Evolutionary conservation across 2,113 vertebrate species (phyloP), one percentile per base, ranked within the genome.

Genomic region (Eurystomus gularis): DNA sequence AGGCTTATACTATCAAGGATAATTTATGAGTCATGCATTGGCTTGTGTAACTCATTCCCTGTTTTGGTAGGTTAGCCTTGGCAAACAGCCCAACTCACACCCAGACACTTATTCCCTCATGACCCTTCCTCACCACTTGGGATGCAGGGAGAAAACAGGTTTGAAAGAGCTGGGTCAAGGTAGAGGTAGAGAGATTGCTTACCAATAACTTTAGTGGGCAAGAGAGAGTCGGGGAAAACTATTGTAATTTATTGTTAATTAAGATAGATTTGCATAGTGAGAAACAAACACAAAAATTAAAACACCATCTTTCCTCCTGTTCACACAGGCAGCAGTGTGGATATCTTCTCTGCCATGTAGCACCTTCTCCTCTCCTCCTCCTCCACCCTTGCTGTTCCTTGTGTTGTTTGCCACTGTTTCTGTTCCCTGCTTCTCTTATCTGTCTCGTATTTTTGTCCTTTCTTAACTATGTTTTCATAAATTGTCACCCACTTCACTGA

Each of bases 71-170:
- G 2, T 60, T n/a, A 60, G 15, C 23, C 37, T 17, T 71, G 11
- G 37, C 46, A 52, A 78, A 46, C 5, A 62, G 52, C 9, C 2
- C 2, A 79, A 68, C 3, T 58, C 16, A n/a, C 17, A 37, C 5
- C 9, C 54, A 39, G 48, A 3, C 1, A 1, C 48, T 49, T 1
- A 0, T 14, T 37, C 15, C 33, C 35, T 81, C 57, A 8, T 0
- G 1, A 20, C 23, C 24, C 35, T 51, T 69, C 25, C 33, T 48
- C 15, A 44, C 40, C 35, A 48, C 25, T 19, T 13, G 13, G 7
- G 13, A 33, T 0, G 0, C 7, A 8, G 16, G 20, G 6, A 75
- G 11, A 58, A 71, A 68, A 75, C 2, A 49, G 10, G 26, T 0
- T 0, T 54, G 31, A 68, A 54, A 25, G 25, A n/a, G 7, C 14